Base-by-base conservation (phyloP, 30 jellyfish, hydroid and myxozoan genomes). In the Nemopilema nomurai region DNA sequence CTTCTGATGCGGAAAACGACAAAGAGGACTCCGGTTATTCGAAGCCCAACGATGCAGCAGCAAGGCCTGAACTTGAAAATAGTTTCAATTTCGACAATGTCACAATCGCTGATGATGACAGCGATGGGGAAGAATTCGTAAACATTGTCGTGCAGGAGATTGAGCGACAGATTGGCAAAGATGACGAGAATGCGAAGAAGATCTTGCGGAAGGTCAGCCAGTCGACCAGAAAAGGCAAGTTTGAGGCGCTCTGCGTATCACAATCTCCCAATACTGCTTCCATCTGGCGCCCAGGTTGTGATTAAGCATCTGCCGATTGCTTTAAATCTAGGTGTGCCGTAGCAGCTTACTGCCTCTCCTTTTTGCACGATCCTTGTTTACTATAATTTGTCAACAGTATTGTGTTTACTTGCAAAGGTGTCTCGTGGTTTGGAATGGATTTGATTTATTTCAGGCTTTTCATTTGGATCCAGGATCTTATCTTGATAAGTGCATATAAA, bases 91-190 rank as follows among this genome's bases (percentile, higher is more conserved):
- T 62, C 33, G 86, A 90, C 89, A 92, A 87, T 28, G 86, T 89
- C 22, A 74, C 77, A 21, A 28, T 89, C 4, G 93, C 74, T 33
- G 94, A 88, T 66, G 98, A 93, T 21, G 99, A 94, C 28, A 94
- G 99, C 64, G 99, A 94, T 28, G 87, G 95, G 1, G 99, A 94
- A 69, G 99, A 94, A 74, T 94, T 94, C 75, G 99, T 94, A 3
- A 94, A 94, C 89, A 94, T 94, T 80, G 90, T 94, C 51, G 90
- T 89, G 25, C 90, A 94, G 71, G 99, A 94, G 71, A 77, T 94
- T 16, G 97, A 84, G 68, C 81, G 71, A 77, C 97, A 92, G 62
- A 79, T 91, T 16, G 85, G 73, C 31, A 70, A 74, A 28, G 84
- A 71, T 62, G 95, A 87, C 50, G 92, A 67, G 32, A 76, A 74